Base-by-base conservation (phyloP, 1,140 invertebrate genomes). In the Trichomalopsis sarcophagae region DNA sequence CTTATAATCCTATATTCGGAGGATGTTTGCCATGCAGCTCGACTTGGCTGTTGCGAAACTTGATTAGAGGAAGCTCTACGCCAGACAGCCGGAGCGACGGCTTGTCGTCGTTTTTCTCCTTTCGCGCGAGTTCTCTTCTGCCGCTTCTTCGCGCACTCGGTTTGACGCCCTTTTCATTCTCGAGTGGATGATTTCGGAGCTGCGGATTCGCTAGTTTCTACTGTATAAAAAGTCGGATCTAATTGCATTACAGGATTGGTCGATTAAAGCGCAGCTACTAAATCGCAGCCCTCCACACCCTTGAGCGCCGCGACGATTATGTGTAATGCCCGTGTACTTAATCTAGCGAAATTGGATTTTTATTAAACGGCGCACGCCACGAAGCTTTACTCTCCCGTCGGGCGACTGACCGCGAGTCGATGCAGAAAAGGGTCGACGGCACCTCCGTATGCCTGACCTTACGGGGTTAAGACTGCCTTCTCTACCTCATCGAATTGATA, bases 1-100 rank as follows among this genome's bases (percentile, higher is more conserved):
- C 74, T 86, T 73, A 82, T 82, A 85, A 85, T 85, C 84, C 84
- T 74, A 85, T 85, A 36, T 36, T 81, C 68, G n/a, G 36, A 30
- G 68, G 78, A 85, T 85, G 71, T 85, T 85, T 85, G 73, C 78
- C 84, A 85, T 81, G 73, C 78, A 76, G 33, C 55, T 81, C 55
- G 33, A 66, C 77, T 80, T 80, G 27, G 47, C 44, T 84, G n/a
- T 74, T 80, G 33, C 55, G 68, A 74, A 80, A 84, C 77, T 84
- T 74, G 83, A 84, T 84, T 84, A 84, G 33, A 36, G 17, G 30
- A 74, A 74, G 77, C 82, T 27, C 0, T 62, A 2, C 40, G 62
- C 2, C 17, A 30, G 68, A 71, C 10, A 27, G 27, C 17, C 11
- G 69, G 23, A 71, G 11, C 55, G 23, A n/a, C 23, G 9, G 50